Conservation (phyloP, 1,140 invertebrate genomes). For the Drosophila melanogaster region DNA sequence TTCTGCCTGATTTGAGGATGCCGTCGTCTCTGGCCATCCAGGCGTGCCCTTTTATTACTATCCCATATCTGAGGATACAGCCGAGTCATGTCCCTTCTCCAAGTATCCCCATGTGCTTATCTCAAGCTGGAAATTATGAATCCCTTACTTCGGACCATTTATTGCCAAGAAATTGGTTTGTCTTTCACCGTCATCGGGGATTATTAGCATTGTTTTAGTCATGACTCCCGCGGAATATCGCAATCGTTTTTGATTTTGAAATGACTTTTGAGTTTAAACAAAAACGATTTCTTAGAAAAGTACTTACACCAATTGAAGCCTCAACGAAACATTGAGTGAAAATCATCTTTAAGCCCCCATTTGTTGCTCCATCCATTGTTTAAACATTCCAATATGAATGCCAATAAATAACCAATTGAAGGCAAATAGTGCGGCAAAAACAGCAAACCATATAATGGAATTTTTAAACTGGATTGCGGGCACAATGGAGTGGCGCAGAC, state of each 20-base stretch:
- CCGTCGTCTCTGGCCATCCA: conserved; percentile 56
- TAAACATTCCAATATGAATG: conserved; percentile 25
- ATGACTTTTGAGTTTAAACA: background rate
- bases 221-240: background rate
- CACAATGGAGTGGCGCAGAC: conserved; percentile 3
- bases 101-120: conserved; percentile 46
- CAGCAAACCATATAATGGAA: conserved; percentile 61
- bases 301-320: too few relatives aligned
- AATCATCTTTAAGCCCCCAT: background rate
- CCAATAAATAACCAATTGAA: conserved; percentile 75
- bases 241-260: background rate
- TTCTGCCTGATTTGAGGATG: conserved; percentile 79
- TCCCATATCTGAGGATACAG: conserved; percentile 26
- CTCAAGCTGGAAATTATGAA: conserved; percentile 64
- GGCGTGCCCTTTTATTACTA: conserved; percentile 77
- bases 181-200: conserved; percentile 1
- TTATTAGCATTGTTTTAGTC: conserved; percentile 16
- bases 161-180: conserved; percentile 28
- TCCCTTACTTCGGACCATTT: background rate
- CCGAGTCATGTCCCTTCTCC: conserved; percentile 50
- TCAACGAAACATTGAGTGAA: background rate
- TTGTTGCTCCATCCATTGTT: background rate
- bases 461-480: conserved; percentile 44
- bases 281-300: too few relatives aligned
- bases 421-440: conserved; percentile 55